Conservation (phyloP, 2,888 invertebrate genomes). For the Stictocephala bisonia region DNA sequence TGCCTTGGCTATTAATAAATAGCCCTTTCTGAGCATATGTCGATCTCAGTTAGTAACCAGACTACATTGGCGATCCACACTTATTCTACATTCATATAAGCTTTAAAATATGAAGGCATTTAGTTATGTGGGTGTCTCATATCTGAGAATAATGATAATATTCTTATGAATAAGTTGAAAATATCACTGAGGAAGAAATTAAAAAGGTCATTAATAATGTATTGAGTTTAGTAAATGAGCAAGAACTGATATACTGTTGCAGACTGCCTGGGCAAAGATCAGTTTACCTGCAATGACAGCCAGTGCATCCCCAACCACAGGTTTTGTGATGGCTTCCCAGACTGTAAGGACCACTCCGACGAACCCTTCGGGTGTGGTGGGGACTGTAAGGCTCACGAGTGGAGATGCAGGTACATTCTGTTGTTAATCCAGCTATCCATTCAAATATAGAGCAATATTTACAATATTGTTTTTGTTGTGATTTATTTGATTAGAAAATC, state of each 20-base stretch:
- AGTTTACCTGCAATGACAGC: conserved; percentile 72
- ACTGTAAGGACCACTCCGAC: conserved; percentile 77
- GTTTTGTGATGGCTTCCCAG: conserved; percentile 74
- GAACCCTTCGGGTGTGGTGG: conserved; percentile 70
- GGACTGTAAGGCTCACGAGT: conserved; percentile 57
- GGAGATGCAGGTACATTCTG: conserved; percentile 56
- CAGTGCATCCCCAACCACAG: conserved; percentile 71
- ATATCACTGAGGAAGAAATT: no score
- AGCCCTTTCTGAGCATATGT: no score
- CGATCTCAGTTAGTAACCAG: no score
- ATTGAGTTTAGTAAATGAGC: no score
- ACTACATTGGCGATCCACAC: no score
- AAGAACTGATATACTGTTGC: conserved; percentile 61
- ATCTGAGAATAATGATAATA: neutral
- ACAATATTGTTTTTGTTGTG: neutral
- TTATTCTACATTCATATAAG: no score
- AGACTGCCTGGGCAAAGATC: conserved; percentile 69
- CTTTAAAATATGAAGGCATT: neutral
- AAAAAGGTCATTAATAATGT: no score
- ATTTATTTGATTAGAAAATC: no score
- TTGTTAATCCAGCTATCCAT: no score
- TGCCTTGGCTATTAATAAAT: no score
- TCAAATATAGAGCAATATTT: neutral
- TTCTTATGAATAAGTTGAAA: no score
- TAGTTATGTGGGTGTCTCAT: neutral